Base-by-base conservation (phyloP, 2,888 invertebrate genomes). In the Morpho deidamia region DNA sequence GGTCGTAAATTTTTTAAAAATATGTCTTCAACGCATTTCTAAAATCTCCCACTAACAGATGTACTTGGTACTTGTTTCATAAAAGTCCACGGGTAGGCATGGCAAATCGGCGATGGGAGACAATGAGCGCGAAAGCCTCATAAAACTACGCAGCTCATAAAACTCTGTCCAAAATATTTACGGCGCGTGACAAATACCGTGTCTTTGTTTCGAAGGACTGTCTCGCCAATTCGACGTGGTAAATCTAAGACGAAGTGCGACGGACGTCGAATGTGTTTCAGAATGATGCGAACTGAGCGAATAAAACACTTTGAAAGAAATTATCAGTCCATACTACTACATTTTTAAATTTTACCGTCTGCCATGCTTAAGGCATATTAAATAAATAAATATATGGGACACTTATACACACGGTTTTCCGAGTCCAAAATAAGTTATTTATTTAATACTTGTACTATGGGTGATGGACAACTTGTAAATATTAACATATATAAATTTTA, bases 121-220 rank as follows among this genome's bases (percentile, higher is more conserved):
- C 88, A 88, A 88, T 82, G 14, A 72, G 79, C 78, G 80, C 78
- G 81, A 85, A 86, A 84, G 81, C 69, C 71, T 74, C 87, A 79
- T 87, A 87, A 88, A 88, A 81, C 81, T 83, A 80, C 78, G 79
- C 76, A 72, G 61, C 72, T 76, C 71, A 78, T 82, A 78, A 83
- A 81, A 74, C 71, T 65, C 76, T 70, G 83, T 84, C 88, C 84
- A 87, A 88, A 88, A 88, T 87, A 88, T 87, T 88, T 87, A 88
- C 87, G 72, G 75, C 81, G 83, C 85, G 83, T 87, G 86, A 86
- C 87, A 85, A 88, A 85, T 78, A 66, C 67, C 63, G 67, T 55
- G 65, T 68, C 74, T 83, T 86, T 87, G 85, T 87, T 81, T 84
- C 69, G 51, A 56, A 73, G 77, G 78, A 78, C 76, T 78, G 84